These are phyloP conservation scores for Zaprionus kolodkinae DNA, from an alignment of 1,140 invertebrate species.

Conservation along the genomic window DNA sequence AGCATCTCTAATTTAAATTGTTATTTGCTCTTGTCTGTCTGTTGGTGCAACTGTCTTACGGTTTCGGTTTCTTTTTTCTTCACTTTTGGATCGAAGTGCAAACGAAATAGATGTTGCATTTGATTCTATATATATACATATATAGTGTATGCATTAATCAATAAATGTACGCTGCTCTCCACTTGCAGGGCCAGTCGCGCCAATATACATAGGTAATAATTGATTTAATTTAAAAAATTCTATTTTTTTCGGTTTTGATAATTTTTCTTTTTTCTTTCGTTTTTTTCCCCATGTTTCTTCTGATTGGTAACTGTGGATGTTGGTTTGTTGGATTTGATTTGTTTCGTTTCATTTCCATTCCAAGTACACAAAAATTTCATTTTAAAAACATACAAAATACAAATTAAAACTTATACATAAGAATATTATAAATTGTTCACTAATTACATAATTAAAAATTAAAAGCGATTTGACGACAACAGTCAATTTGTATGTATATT, in stretches of 20 bases:
- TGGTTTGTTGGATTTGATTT: slow-evolving; percentile 12
- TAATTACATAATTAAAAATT: slow-evolving; percentile 80
- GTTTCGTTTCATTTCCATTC: slow-evolving; percentile 25
- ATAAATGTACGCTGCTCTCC: slow-evolving; percentile 24
- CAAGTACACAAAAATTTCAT: slow-evolving; percentile 42
- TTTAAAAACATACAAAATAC: slow-evolving; percentile 68
- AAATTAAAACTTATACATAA: slow-evolving; percentile 62
- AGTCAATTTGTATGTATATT: slow-evolving; percentile 36
- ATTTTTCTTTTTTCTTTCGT: slow-evolving; percentile 26
- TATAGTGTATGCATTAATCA: slow-evolving; percentile 15
- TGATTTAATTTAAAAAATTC: slow-evolving; percentile 69
- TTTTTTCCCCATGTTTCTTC: slow-evolving; percentile 31
- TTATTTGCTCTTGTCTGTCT: slow-evolving; percentile 51
- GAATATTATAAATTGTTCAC: slow-evolving; percentile 55
- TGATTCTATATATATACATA: slow-evolving; percentile 5
- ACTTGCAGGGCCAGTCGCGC: neutral
- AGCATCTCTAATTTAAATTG: slow-evolving; percentile 67
- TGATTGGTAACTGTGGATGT: slow-evolving; percentile 22
- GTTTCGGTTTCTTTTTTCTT: slow-evolving; percentile 45
- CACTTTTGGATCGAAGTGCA: slow-evolving; percentile 44
- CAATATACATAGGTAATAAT: slow-evolving; percentile 48
- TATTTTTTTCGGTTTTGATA: slow-evolving; percentile 37
- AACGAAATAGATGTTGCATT: slow-evolving; percentile 54
- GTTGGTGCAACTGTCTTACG: slow-evolving; percentile 59
- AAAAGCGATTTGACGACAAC: slow-evolving; percentile 62